phyloP scores from a whole-genome alignment of 2,797 vertebrate genomes.

The Thamnophis elegans region DNA sequence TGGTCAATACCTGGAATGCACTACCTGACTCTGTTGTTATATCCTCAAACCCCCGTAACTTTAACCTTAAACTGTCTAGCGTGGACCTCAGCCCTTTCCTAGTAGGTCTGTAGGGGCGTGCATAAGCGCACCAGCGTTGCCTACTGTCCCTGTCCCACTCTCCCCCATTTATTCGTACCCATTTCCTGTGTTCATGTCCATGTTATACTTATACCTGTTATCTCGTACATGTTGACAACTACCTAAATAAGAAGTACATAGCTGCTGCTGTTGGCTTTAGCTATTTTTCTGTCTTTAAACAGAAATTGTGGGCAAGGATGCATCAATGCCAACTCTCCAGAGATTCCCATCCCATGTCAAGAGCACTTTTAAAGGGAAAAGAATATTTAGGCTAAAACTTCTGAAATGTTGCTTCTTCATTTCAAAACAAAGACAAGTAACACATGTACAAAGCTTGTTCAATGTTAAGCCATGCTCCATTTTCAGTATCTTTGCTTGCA shows the following conservation, averaged over 20 bases:
- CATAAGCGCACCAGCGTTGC: too few species aligned
- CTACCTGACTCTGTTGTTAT: too few species aligned
- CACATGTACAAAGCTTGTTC: not conserved
- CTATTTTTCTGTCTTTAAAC: not conserved
- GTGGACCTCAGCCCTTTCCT: too few species aligned
- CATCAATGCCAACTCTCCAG: not conserved
- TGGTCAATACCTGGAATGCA: too few species aligned
- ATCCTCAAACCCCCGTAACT: too few species aligned
- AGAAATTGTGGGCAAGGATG: not conserved
- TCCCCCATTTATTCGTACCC: too few species aligned
- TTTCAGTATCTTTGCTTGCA: not conserved
- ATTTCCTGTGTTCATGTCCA: too few species aligned
- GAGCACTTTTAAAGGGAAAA: not conserved
- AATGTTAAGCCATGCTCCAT: not conserved
- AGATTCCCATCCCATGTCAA: not conserved
- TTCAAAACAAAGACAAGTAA: not conserved
- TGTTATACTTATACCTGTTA: too few species aligned
- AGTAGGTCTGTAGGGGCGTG: too few species aligned
- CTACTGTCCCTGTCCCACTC: too few species aligned
- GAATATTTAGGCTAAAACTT: not conserved
- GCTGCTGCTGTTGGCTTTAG: not conserved
- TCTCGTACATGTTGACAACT: too few species aligned
- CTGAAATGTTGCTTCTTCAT: not conserved
- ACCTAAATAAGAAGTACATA: not conserved
- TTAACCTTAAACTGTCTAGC: too few species aligned